Evolutionary conservation across 2,797 vertebrate species (phyloP), one percentile per base, ranked within the genome.

Genomic region (Eulemur rubriventer): DNA sequence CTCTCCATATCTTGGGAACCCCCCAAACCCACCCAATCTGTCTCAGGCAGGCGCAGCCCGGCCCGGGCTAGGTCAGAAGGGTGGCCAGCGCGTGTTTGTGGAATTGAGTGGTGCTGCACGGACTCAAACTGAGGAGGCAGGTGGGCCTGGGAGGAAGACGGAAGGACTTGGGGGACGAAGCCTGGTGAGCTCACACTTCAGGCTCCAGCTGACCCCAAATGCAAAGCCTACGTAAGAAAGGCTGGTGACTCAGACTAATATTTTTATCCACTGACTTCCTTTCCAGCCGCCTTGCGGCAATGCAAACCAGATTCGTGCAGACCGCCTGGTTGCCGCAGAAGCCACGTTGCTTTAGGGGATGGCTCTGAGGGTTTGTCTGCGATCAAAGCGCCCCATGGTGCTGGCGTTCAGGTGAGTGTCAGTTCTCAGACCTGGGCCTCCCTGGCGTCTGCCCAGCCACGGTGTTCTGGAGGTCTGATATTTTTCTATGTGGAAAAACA

Each of bases 401-500:
- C 13, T 33, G 17, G 17, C 8, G 1, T 63, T 67, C 72, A 63
- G 35, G 48, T 11, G 57, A 43, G 17, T 0, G 0, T 61, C 12
- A 10, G 30, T 85, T 89, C 48, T 69, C 6, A 75, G 50, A 78
- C 16, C 18, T 6, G 30, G 48, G 12, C 9, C 41, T 17, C 7
- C 6, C 20, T 3, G 5, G 7, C 8, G 14, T 1, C 9, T 50
- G n/a, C 35, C 7, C 0, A 88, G 3, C 6, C 35, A 43, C 0
- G 0, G 26, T n/a, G 20, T 35, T 7, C 5, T 35, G 11, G 11
- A 61, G 18, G 17, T 30, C 59, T 61, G 26, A 52, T 38, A 35
- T n/a, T 50, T 78, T 67, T 35, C 10, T n/a, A 52, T 20, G 10
- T 59, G 46, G 65, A 59, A 82, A 93, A 87, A 82, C 17, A 9